Evolutionary conservation across 2,113 vertebrate genomes (phyloP).

Genomic region (Aythya baeri): DNA sequence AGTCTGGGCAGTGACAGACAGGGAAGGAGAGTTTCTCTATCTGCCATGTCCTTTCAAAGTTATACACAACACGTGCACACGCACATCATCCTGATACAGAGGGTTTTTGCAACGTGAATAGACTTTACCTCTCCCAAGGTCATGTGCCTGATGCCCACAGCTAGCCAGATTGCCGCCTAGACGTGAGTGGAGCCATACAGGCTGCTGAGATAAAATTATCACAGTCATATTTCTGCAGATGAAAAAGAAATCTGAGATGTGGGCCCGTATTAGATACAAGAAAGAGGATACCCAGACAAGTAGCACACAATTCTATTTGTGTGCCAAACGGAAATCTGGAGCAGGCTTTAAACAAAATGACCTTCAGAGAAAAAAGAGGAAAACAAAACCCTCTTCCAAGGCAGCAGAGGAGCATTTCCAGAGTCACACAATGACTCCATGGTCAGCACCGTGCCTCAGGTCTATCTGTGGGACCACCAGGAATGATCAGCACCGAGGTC

Average conservation of each 20-base stretch:
- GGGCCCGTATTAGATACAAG: conserved; percentile 12
- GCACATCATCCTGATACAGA: accelerated
- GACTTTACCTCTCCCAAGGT: conserved; percentile 9
- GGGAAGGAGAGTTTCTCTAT: neutral
- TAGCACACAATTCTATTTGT: neutral
- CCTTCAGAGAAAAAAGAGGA: neutral
- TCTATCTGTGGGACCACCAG: neutral
- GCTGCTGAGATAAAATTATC: conserved; percentile 47
- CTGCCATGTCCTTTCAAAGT: neutral
- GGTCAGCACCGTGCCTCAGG: neutral
- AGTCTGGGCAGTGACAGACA: neutral
- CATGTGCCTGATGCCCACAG: neutral
- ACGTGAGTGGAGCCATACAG: neutral
- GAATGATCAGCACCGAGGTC: neutral
- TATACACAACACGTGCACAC: accelerated
- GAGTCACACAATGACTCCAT: accelerated
- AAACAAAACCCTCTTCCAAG: neutral
- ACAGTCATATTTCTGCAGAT: conserved; percentile 2
- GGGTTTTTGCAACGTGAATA: neutral
- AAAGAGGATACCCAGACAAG: conserved; percentile 25
- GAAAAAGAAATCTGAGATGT: conserved; percentile 56
- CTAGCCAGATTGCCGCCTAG: conserved; percentile 1
- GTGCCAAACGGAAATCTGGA: neutral
- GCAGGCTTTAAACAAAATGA: neutral
- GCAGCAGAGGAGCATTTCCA: neutral